Evolutionary conservation across 2,113 vertebrate species (phyloP).

Genomic region (Phrynocephalus versicolor): DNA sequence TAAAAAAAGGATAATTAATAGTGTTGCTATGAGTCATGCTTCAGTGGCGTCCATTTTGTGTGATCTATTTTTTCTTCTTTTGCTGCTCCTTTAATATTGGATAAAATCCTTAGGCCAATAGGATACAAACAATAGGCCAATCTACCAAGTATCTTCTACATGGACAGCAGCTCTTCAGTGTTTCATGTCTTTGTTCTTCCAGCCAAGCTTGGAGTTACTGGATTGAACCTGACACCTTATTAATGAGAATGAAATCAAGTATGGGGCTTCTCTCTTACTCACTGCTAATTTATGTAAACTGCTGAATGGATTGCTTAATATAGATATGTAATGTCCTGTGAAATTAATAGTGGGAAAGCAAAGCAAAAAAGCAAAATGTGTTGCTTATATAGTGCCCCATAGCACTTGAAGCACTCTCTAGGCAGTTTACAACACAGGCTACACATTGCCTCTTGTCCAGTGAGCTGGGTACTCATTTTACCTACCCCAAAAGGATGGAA

Average conservation of each 20-base stretch:
- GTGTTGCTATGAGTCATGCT: background rate
- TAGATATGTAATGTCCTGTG: background rate
- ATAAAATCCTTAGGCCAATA: background rate
- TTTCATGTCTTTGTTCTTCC: background rate
- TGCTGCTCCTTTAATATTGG: background rate
- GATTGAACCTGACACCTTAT: background rate
- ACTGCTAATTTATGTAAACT: background rate
- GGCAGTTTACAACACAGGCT: too few relatives aligned
- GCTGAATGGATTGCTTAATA: background rate
- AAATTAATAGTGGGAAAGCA: background rate
- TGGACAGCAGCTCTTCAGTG: background rate
- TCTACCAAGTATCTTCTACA: background rate
- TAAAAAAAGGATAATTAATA: too few relatives aligned
- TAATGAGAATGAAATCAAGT: background rate
- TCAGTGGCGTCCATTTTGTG: background rate
- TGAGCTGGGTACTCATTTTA: too few relatives aligned
- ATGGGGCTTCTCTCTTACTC: background rate
- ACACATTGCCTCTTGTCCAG: too few relatives aligned
- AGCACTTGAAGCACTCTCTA: too few relatives aligned
- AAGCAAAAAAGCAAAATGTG: too few relatives aligned
- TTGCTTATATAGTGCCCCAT: too few relatives aligned
- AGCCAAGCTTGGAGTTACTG: background rate
- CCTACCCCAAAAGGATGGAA: too few relatives aligned
- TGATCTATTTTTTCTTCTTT: background rate
- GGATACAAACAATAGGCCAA: background rate